Percentiles rank a stretch among this genome's conserved stretches.
phyloP scores from a whole-genome alignment of 2,797 vertebrate genomes.

The Adrianichthys oophorus region DNA sequence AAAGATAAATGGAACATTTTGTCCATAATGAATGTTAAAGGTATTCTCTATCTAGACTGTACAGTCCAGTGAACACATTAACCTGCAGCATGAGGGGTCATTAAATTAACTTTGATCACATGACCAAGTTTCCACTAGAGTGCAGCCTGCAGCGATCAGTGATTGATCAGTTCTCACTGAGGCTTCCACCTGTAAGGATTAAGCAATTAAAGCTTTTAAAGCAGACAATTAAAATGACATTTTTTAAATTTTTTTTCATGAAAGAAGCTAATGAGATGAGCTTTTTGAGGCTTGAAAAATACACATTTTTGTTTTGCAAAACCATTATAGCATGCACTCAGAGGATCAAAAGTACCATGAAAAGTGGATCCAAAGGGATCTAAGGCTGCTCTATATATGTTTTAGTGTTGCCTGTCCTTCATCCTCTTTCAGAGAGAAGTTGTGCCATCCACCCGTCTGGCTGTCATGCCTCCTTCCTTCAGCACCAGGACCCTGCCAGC shows the following conservation, averaged over 20 bases:
- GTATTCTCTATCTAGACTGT: constrained; percentile 54
- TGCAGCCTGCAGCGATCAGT: constrained; percentile 12
- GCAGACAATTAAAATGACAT: not conserved
- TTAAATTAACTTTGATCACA: constrained; percentile 53
- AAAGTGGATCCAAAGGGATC: not conserved
- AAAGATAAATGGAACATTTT: constrained; percentile 54
- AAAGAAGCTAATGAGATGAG: too few species aligned
- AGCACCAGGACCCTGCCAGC: constrained; percentile 85
- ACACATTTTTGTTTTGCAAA: too few species aligned
- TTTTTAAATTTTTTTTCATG: too few species aligned
- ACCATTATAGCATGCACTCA: too few species aligned
- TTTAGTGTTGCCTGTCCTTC: constrained; percentile 21
- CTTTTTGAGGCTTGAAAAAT: too few species aligned
- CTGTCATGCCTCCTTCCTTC: constrained; percentile 87
- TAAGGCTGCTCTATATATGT: not conserved
- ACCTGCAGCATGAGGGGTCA: constrained; percentile 49
- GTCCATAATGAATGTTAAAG: constrained; percentile 48
- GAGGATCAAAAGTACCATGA: too few species aligned
- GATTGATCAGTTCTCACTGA: constrained; percentile 16
- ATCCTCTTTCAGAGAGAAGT: constrained; percentile 85
- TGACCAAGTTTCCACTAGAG: constrained; percentile 31
- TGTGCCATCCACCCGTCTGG: constrained; percentile 85
- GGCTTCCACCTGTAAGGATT: not conserved
- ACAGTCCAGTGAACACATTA: constrained; percentile 64
- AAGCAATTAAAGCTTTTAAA: constrained; percentile 3